Evolutionary conservation across 92 coral and sea anemone genomes (phyloP), one percentile per base, ranked within the genome.

Genomic region (Micromussa lordhowensis): DNA sequence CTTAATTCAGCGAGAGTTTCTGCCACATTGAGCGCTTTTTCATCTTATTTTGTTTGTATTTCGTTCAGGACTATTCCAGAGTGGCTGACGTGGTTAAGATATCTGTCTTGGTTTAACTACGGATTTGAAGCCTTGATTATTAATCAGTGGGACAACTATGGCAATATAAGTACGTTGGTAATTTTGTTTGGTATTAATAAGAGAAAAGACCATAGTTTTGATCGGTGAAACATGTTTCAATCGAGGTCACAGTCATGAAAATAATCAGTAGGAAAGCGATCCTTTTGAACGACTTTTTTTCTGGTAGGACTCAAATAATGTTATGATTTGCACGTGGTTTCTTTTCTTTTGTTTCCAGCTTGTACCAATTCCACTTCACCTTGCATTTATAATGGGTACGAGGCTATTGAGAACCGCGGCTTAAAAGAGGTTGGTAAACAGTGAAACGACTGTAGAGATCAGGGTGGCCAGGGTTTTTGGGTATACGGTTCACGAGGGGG

Each of bases 131-230:
- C 94, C 5, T 31, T 96, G 71, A 84, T 91, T 71, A 91, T 96
- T 24, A 96, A 96, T 89, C 99, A 96, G 88, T 96, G 99, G 99
- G 90, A 95, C 26, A 89, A 86, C 49, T 96, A 91, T 71, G 94
- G 92, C 51, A 83, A 66, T 59, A 91, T 92, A 88, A 88, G 99
- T 95, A 83, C n/a, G 88, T 63, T 34, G 18, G n/a, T n/a, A n/a
- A n/a, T n/a, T 14, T 21, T 59, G 14, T 18, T 22, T 36, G 38
- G 38, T 36, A 36, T 36, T 5, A 36, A 36, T 36, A 36, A 2
- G 38, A 36, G 38, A 2, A 36, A 36, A 36, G 38, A 36, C 38
- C 3, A 36, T 36, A 36, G 38, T 36, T 5, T 36, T 36, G 38
- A 36, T 36, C 38, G 38, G 38, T 36, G 38, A 36, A 36, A 36